These are phyloP conservation scores for Brenthis daphne DNA, from an alignment of 2,888 invertebrate genomes.

Conservation along the genomic window DNA sequence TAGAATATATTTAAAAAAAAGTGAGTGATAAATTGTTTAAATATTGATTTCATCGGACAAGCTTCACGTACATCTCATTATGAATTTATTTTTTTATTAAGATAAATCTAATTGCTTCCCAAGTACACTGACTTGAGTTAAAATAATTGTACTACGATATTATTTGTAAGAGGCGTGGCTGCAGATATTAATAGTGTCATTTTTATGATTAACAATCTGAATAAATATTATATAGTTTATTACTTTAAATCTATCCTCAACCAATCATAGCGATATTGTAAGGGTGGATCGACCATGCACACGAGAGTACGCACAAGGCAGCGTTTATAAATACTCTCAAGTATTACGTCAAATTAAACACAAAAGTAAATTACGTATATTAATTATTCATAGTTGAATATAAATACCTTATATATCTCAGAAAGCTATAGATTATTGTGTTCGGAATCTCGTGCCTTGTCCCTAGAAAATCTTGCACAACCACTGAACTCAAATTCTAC, in stretches of 20 bases:
- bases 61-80: no score
- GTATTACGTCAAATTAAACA: not conserved
- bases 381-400: not conserved
- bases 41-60: no score
- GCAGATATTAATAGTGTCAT: no score
- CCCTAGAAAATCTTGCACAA: conserved; percentile 72
- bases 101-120: no score
- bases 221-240: not conserved
- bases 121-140: no score
- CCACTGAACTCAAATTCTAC: conserved; percentile 66
- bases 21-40: no score
- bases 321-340: conserved; percentile 12
- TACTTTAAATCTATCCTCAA: not conserved
- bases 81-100: no score
- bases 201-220: no score
- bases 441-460: conserved; percentile 42
- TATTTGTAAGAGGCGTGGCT: no score
- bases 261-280: not conserved
- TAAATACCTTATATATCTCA: conserved; percentile 26
- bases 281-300: conserved; percentile 15
- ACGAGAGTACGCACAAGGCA: conserved; percentile 16
- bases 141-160: no score
- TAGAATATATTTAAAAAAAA: no score
- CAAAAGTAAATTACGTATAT: not conserved
- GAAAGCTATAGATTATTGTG: conserved; percentile 17